These are phyloP conservation scores for Mellilla xanthometata DNA, from an alignment of 2,888 invertebrate species.

Conservation along the genomic window DNA sequence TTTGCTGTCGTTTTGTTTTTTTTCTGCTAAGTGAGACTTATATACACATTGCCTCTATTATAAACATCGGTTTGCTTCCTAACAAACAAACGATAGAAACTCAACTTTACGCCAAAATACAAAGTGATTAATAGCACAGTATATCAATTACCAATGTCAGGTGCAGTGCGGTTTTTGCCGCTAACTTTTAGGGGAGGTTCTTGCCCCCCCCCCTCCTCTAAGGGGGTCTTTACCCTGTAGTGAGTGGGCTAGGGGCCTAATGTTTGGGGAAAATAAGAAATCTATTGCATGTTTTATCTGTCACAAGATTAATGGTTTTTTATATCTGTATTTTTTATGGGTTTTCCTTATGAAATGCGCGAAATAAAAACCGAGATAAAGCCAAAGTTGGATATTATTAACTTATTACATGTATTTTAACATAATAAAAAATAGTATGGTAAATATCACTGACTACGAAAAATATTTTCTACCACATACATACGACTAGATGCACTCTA, in stretches of 20 bases:
- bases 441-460: too few relatives aligned
- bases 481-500: too few relatives aligned
- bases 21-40: too few relatives aligned
- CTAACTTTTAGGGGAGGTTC: constrained; percentile 36
- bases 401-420: too few relatives aligned
- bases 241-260: constrained; percentile 31
- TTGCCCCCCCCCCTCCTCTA: background rate
- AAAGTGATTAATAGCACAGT: constrained; percentile 70
- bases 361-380: too few relatives aligned
- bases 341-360: too few relatives aligned
- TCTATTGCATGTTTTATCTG: constrained; percentile 50
- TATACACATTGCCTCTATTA: too few relatives aligned
- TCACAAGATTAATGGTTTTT: constrained; percentile 40
- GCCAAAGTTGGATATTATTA: too few relatives aligned
- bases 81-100: constrained; percentile 25
- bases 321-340: constrained; percentile 5
- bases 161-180: constrained; percentile 66
- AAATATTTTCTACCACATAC: too few relatives aligned
- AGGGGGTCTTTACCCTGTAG: too few relatives aligned
- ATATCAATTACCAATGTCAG: constrained; percentile 76
- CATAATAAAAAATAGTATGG: too few relatives aligned
- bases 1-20: too few relatives aligned
- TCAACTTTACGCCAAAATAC: constrained; percentile 50
- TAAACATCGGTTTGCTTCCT: background rate
- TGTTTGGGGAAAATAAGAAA: constrained; percentile 42